Conservation (phyloP, 2,797 vertebrate genomes). For the Odontamblyopus lacepedii region DNA sequence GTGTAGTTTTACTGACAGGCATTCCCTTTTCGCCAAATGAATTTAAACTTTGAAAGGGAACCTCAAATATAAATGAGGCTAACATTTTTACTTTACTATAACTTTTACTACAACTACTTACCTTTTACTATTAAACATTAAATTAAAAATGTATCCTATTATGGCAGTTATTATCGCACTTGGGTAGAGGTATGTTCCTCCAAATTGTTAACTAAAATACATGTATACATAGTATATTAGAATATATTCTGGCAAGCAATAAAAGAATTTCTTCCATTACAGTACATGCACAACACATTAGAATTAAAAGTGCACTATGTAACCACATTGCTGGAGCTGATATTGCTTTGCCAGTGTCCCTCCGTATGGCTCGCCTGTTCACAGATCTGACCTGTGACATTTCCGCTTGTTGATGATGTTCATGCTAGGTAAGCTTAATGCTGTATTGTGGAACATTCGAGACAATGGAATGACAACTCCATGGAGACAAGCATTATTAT, state of each 20-base stretch:
- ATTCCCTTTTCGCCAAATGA: background rate
- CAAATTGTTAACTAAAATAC: background rate
- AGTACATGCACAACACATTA: too few species aligned
- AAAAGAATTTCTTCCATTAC: background rate
- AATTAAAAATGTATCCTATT: background rate
- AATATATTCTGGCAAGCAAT: background rate
- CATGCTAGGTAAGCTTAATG: too few species aligned
- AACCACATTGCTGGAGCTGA: background rate
- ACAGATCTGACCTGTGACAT: too few species aligned
- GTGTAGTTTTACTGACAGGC: constrained; percentile 3
- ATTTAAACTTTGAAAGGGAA: constrained; percentile 2
- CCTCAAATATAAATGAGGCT: background rate
- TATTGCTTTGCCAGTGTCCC: too few species aligned
- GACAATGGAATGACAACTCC: too few species aligned
- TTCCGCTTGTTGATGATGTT: too few species aligned
- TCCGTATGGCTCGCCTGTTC: too few species aligned
- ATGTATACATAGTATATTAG: background rate
- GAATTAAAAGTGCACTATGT: background rate
- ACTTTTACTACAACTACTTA: background rate
- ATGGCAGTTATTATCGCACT: background rate
- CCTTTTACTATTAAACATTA: background rate
- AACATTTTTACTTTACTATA: background rate
- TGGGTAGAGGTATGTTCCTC: background rate
- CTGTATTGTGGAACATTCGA: too few species aligned
- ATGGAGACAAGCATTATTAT: too few species aligned